Base-by-base conservation (phyloP, 1,140 invertebrate genomes). In the Achroia grisella region DNA sequence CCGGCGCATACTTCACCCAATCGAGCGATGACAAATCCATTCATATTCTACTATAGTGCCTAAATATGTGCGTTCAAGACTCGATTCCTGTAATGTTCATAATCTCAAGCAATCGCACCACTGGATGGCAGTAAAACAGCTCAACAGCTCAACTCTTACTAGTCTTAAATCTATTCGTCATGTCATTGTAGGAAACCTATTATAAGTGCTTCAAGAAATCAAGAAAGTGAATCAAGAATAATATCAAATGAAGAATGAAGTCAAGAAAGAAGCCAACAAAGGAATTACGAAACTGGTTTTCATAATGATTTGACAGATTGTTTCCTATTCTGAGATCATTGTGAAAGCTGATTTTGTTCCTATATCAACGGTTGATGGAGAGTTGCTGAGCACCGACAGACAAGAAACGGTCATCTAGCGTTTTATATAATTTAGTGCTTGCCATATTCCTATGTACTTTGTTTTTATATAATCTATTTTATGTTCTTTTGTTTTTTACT, bases 321-420 rank as follows among this genome's bases (percentile, higher is more conserved):
- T 89, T 92, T 87, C 83, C 90, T 72, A 79, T 91, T 94, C 92
- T 94, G 93, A 94, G 93, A 94, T 94, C 93, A 94, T 94, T 94
- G 93, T 94, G 93, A 94, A 94, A 94, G 93, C 93, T 94, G 91
- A 93, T 94, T 94, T 93, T 92, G 93, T 94, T 90, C 86, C 71
- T 82, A 65, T 70, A 56, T 76, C 73, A 56, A 44, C 54, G 34
- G 31, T 35, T 15, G 12, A n/a, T 17, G 12, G 5, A 10, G 32
- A 34, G 14, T 8, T 8, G 2, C 17, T 9, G 14, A 8, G 2
- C 17, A 23, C 10, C 10, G 8, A 31, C 9, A 31, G 2, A 31
- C 2, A 31, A 31, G 30, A 31, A 31, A 9, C 17, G 2, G 17
- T 23, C 17, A n/a, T n/a, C n/a, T n/a, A n/a, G n/a, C n/a, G 17